A percentile compares a stretch with the other conserved stretches of the same genome.
These are phyloP conservation scores for Cyprinodon brontotheroides DNA, from an alignment of 2,113 vertebrate species.

Conservation along the genomic window DNA sequence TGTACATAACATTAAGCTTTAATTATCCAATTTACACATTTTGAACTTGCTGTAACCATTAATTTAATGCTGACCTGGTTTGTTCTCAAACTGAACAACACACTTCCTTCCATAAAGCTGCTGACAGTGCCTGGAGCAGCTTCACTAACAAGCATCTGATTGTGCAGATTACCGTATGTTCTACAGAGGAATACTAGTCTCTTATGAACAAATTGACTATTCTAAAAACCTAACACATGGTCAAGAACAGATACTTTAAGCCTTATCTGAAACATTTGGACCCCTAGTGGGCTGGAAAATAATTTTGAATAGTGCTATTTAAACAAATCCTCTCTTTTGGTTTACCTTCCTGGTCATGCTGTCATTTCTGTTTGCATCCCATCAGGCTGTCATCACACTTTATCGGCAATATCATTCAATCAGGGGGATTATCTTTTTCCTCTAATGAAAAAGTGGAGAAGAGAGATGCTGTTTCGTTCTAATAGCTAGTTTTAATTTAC, in stretches of 20 bases:
- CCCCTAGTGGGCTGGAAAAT: constrained; percentile 9
- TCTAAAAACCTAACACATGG: constrained; percentile 52
- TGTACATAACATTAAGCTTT: constrained; percentile 38
- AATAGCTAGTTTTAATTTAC: constrained; percentile 43
- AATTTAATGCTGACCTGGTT: constrained; percentile 59
- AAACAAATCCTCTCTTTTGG: constrained; percentile 22
- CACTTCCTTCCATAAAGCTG: constrained; percentile 27
- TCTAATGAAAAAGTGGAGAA: constrained; percentile 13
- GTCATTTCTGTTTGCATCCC: constrained; percentile 11
- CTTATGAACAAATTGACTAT: constrained; percentile 76
- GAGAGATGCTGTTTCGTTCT: constrained; percentile 42
- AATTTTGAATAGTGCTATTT: constrained; percentile 39
- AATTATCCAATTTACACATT: constrained; percentile 57
- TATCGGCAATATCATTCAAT: background rate
- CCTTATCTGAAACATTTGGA: constrained; percentile 10
- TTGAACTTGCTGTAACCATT: constrained; percentile 30
- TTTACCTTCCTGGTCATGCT: constrained; percentile 15
- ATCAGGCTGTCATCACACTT: constrained; percentile 1
- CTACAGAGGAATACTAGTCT: constrained; percentile 64
- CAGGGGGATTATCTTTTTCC: constrained; percentile 5
- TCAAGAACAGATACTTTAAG: constrained; percentile 6
- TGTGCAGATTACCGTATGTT: constrained; percentile 70
- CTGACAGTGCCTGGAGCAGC: constrained; percentile 42
- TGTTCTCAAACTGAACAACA: constrained; percentile 43
- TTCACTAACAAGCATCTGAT: constrained; percentile 76